Conservation (phyloP, 2,888 invertebrate genomes). For the Tubulanus polymorphus region DNA sequence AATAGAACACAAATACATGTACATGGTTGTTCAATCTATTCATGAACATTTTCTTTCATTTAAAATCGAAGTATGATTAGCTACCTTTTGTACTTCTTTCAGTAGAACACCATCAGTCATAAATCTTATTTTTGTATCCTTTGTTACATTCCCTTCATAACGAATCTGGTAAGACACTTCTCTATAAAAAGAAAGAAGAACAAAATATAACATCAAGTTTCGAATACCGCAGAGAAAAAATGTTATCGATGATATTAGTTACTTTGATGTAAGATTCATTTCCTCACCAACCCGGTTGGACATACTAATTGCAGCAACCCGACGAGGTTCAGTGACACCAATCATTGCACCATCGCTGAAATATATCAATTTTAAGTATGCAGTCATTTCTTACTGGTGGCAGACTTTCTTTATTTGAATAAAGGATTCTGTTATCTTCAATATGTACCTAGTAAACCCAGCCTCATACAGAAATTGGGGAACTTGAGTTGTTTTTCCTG, state of each 20-base stretch:
- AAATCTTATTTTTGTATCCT: slow-evolving; percentile 89
- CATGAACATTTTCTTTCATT: no score
- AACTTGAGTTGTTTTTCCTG: slow-evolving; percentile 97
- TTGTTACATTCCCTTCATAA: slow-evolving; percentile 87
- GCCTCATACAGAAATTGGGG: slow-evolving; percentile 98
- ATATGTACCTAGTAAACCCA: slow-evolving; percentile 80
- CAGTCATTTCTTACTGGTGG: no score
- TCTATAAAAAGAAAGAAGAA: slow-evolving; percentile 21
- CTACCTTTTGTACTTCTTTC: slow-evolving; percentile 76
- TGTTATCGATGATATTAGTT: slow-evolving; percentile 9
- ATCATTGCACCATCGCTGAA: slow-evolving; percentile 66
- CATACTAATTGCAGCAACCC: slow-evolving; percentile 98
- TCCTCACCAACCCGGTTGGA: slow-evolving; percentile 85
- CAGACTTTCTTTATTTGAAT: no score
- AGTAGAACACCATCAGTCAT: slow-evolving; percentile 98
- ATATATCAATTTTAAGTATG: background rate
- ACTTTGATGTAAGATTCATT: slow-evolving; percentile 66
- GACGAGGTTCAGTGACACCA: slow-evolving; percentile 92
- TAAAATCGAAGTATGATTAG: slow-evolving; percentile 14
- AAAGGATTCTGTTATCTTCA: no score
- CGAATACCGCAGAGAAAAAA: background rate
- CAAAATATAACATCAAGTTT: background rate
- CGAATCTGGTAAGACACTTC: slow-evolving; percentile 65
- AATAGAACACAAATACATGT: slow-evolving; percentile 9
- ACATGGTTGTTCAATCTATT: background rate